Conservation (phyloP, 2,113 vertebrate species). For the Psittacula cyanocephala region DNA sequence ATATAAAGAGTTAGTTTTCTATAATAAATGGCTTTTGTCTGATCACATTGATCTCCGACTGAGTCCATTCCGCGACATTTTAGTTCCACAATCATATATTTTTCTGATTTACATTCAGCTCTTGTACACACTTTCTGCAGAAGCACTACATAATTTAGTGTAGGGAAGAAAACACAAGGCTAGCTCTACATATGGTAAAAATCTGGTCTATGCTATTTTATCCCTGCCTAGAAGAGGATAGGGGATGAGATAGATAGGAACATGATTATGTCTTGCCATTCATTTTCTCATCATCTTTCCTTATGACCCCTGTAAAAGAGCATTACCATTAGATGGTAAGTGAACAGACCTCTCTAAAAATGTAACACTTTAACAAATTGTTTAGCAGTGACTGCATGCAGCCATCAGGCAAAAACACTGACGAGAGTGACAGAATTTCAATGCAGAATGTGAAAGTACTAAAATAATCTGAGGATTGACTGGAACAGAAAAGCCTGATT, state of each 20-base stretch:
- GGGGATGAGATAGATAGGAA: not conserved
- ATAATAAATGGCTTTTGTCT: too few species aligned
- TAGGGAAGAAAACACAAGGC: conserved; percentile 14
- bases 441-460: conserved; percentile 38
- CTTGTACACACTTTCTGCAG: conserved; percentile 51
- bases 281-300: not conserved
- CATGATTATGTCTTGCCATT: not conserved
- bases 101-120: conserved; percentile 64
- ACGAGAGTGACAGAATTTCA: conserved; percentile 43
- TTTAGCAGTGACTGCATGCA: conserved; percentile 49
- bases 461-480: conserved; percentile 58
- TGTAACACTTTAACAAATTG: conserved; percentile 39
- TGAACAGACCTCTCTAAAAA: conserved; percentile 40
- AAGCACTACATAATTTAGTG: conserved; percentile 67
- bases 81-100: not conserved
- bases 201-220: not conserved
- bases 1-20: too few species aligned
- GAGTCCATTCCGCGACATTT: too few species aligned
- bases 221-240: not conserved
- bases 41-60: too few species aligned
- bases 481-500: conserved; percentile 64
- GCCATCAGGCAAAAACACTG: conserved; percentile 21
- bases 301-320: conserved; percentile 12
- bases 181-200: not conserved
- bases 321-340: conserved; percentile 13